Evolutionary conservation across 2,888 invertebrate genomes (phyloP).

Genomic region (Rapana venosa): DNA sequence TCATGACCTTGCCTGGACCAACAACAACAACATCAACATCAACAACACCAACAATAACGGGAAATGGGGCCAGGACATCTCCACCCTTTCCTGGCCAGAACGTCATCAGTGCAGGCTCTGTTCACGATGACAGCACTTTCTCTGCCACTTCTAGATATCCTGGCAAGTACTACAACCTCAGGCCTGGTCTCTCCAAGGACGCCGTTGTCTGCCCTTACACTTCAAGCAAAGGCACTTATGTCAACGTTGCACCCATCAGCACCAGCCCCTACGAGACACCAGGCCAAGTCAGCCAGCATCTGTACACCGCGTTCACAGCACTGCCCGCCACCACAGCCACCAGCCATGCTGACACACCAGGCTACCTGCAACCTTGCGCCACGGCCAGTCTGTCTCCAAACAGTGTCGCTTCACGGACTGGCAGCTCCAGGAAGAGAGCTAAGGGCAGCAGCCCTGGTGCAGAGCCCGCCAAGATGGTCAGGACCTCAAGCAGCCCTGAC

Average conservation of each 20-base stretch:
- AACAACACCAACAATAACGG: background rate
- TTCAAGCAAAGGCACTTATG: background rate
- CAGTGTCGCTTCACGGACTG: background rate
- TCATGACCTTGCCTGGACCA: background rate
- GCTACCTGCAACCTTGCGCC: background rate
- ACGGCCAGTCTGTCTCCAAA: background rate
- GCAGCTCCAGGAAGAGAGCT: background rate
- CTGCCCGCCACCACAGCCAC: background rate
- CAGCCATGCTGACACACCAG: background rate
- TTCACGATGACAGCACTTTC: background rate
- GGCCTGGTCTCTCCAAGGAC: background rate
- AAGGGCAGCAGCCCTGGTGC: background rate
- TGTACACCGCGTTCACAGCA: background rate
- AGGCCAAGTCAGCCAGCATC: background rate
- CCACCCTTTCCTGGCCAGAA: too few relatives aligned
- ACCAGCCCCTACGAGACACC: background rate
- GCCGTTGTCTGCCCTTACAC: background rate
- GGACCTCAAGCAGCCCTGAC: background rate
- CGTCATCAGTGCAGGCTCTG: background rate
- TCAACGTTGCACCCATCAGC: background rate
- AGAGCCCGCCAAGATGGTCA: background rate
- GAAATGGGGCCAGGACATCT: background rate
- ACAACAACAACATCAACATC: background rate
- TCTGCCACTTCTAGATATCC: background rate
- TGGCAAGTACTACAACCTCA: conserved; percentile 9